Conservation (phyloP, 2,888 invertebrate genomes). For the Ophioninae sp. region DNA sequence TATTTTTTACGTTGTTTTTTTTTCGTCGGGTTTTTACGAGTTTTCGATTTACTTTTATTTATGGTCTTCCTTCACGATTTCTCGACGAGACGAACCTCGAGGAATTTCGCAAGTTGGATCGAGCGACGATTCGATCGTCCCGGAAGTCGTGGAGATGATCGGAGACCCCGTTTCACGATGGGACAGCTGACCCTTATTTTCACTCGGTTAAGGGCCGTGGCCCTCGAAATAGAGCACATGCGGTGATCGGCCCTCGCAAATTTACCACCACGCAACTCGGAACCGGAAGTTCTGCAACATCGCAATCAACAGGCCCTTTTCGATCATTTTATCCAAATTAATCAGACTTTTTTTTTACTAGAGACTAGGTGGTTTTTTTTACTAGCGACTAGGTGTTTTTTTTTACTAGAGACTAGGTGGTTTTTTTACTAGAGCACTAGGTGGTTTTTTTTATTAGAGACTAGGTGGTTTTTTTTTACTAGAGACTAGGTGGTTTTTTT, state of each 20-base stretch:
- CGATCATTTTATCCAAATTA: background rate
- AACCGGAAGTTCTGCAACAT: constrained; percentile 44
- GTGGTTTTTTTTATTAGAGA: background rate
- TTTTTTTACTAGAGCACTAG: too few relatives aligned
- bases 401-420: background rate
- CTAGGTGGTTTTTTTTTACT: background rate
- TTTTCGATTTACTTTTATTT: constrained; percentile 9
- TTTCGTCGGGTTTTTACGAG: background rate
- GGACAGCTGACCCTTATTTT: constrained; percentile 5
- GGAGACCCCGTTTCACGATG: background rate
- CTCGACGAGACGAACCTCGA: background rate
- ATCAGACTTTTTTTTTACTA: background rate
- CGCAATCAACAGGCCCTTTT: background rate
- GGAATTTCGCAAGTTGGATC: background rate
- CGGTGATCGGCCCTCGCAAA: constrained; percentile 17
- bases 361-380: background rate
- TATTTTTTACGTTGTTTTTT: background rate
- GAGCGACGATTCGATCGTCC: constrained; percentile 23
- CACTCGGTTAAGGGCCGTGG: constrained; percentile 37
- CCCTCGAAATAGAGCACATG: constrained; percentile 45
- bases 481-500: background rate
- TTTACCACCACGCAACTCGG: background rate
- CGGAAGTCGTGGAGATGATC: background rate
- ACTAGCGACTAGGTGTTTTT: background rate
- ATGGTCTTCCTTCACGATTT: background rate